Conservation (phyloP, 2,888 invertebrate species). For the Bursaphelenchus okinawaensis region DNA sequence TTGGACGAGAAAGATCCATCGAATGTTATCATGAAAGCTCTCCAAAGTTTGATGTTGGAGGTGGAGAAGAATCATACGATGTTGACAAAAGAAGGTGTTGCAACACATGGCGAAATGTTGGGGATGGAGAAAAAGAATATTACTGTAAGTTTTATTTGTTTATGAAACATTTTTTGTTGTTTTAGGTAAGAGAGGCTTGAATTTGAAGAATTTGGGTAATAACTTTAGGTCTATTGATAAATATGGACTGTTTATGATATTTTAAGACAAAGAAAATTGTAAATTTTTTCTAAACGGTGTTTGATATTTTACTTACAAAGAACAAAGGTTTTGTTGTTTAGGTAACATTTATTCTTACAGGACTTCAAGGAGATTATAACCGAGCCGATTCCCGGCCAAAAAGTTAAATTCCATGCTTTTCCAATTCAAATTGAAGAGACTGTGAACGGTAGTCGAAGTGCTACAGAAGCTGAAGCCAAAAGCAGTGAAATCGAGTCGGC, state of each 20-base stretch:
- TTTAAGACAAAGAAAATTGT: background rate
- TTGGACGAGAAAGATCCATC: background rate
- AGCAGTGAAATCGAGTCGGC: background rate
- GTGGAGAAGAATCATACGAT: background rate
- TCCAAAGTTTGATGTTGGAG: background rate
- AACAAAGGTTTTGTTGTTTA: too few species aligned
- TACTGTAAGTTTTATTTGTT: background rate
- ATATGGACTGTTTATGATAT: background rate
- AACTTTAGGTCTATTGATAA: too few species aligned
- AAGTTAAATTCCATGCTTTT: constrained; percentile 13
- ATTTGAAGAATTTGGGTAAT: too few species aligned
- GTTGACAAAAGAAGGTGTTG: background rate
- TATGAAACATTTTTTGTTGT: background rate
- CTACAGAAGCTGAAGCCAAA: background rate
- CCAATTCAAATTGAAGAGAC: constrained; percentile 15
- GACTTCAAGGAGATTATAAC: constrained; percentile 3
- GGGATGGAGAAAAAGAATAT: background rate
- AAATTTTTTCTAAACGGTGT: background rate
- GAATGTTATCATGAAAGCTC: background rate
- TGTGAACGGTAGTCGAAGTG: constrained; percentile 12
- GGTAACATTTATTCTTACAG: too few species aligned
- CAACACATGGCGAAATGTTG: background rate
- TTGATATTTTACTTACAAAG: background rate
- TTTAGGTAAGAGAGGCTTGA: too few species aligned
- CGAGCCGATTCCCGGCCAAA: background rate